Conservation (phyloP, 2,797 vertebrate species). For the Hozukius guyotensis region DNA sequence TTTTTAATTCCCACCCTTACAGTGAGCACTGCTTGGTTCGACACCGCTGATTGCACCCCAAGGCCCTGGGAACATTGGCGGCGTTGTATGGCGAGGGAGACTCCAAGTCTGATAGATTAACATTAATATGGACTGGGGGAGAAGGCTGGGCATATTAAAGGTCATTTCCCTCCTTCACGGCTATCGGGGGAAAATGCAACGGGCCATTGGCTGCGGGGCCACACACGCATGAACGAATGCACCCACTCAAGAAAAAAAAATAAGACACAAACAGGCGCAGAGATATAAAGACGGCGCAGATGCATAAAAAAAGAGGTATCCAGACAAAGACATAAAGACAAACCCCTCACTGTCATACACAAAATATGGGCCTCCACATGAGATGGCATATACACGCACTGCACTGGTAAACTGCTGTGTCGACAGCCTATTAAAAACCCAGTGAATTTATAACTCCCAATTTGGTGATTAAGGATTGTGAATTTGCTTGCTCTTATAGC, state of each 20-base stretch:
- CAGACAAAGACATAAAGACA: constrained; percentile 14
- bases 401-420: constrained; percentile 58
- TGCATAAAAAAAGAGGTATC: constrained; percentile 6
- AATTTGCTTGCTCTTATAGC: constrained; percentile 71
- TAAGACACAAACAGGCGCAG: background rate
- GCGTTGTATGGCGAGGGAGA: constrained; percentile 70
- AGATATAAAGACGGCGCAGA: constrained; percentile 29
- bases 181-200: constrained; percentile 72
- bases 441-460: constrained; percentile 81
- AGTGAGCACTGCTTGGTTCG: constrained; percentile 42
- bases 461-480: constrained; percentile 75
- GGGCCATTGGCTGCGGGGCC: constrained; percentile 73
- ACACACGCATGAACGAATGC: constrained; percentile 68
- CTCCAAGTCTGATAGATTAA: constrained; percentile 79
- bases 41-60: constrained; percentile 70
- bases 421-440: constrained; percentile 77
- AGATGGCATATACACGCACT: constrained; percentile 57
- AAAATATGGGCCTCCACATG: constrained; percentile 28
- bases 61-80: constrained; percentile 73
- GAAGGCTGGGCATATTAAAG: constrained; percentile 69
- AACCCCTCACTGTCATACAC: constrained; percentile 22
- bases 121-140: constrained; percentile 81
- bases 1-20: constrained; percentile 34
- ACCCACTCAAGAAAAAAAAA: constrained; percentile 9
- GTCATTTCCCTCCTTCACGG: constrained; percentile 71